A percentile compares a stretch with the other conserved stretches of the same genome.
phyloP scores from a whole-genome alignment of 2,113 vertebrate species.

The Neotoma lepida region DNA sequence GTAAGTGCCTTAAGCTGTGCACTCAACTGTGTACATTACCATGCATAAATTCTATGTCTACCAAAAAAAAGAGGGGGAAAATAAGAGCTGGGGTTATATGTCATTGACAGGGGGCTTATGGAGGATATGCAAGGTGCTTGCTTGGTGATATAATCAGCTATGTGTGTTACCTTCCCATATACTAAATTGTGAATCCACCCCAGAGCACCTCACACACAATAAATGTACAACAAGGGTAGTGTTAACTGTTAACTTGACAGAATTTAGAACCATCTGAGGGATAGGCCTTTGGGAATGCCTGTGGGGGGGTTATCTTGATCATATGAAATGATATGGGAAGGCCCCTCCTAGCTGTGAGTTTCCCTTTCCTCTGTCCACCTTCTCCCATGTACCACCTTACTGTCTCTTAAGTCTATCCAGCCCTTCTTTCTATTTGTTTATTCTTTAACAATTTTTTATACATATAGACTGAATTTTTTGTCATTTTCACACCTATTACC shows the following conservation, averaged over 20 bases:
- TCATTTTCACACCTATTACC: too few relatives aligned
- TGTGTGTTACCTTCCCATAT: neutral
- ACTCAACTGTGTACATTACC: neutral
- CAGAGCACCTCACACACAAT: neutral
- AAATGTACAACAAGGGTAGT: neutral
- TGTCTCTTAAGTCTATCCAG: too few relatives aligned
- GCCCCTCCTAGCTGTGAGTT: neutral
- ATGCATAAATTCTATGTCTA: neutral
- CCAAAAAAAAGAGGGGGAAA: too few relatives aligned
- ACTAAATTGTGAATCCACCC: fast-evolving
- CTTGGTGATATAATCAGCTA: neutral
- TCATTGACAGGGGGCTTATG: neutral
- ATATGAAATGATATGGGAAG: neutral
- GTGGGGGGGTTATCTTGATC: neutral
- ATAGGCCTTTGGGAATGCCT: neutral
- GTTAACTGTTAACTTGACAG: neutral
- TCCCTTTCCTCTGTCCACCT: too few relatives aligned
- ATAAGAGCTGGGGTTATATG: neutral
- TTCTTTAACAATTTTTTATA: too few relatives aligned
- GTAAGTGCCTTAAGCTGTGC: neutral
- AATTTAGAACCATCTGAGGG: neutral
- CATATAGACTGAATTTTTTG: too few relatives aligned
- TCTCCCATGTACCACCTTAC: too few relatives aligned
- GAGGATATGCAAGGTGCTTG: too few relatives aligned
- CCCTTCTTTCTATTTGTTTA: too few relatives aligned